These are phyloP conservation scores for Prochilodus magdalenae DNA, from an alignment of 2,113 vertebrate genomes.

Conservation along the genomic window DNA sequence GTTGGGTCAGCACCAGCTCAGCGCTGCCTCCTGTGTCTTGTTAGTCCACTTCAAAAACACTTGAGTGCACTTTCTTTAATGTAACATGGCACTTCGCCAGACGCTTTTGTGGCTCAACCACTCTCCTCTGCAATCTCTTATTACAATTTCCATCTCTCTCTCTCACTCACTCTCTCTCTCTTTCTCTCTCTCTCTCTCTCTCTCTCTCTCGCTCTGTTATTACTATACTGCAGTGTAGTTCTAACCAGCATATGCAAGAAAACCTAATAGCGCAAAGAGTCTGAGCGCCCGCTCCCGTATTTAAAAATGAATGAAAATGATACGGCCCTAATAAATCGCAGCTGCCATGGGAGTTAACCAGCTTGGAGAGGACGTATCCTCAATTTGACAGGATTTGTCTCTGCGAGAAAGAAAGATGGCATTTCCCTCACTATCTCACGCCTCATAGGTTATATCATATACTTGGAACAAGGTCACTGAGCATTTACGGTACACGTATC, in stretches of 20 bases:
- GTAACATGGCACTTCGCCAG: conserved; percentile 62
- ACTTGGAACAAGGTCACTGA: background rate
- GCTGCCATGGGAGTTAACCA: background rate
- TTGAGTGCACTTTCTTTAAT: conserved; percentile 74
- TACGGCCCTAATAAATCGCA: background rate
- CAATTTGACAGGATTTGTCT: background rate
- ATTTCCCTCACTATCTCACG: background rate
- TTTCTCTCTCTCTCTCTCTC: background rate
- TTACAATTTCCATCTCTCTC: conserved; percentile 18
- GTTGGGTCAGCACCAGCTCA: conserved; percentile 25
- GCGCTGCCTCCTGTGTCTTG: conserved; percentile 57
- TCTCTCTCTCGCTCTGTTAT: conserved; percentile 12
- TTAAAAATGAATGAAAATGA: conserved; percentile 25
- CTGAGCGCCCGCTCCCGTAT: background rate
- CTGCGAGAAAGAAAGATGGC: background rate
- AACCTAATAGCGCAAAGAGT: background rate
- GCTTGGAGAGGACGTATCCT: background rate
- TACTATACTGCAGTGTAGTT: conserved; percentile 18
- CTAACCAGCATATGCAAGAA: conserved; percentile 23
- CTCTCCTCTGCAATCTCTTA: conserved; percentile 33
- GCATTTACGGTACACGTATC: background rate
- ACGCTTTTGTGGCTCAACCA: conserved; percentile 30
- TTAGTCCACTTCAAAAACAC: conserved; percentile 65
- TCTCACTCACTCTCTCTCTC: background rate
- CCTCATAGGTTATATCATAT: background rate